phyloP scores from a whole-genome alignment of 1,140 invertebrate species.

The Elymnias hypermnestra region DNA sequence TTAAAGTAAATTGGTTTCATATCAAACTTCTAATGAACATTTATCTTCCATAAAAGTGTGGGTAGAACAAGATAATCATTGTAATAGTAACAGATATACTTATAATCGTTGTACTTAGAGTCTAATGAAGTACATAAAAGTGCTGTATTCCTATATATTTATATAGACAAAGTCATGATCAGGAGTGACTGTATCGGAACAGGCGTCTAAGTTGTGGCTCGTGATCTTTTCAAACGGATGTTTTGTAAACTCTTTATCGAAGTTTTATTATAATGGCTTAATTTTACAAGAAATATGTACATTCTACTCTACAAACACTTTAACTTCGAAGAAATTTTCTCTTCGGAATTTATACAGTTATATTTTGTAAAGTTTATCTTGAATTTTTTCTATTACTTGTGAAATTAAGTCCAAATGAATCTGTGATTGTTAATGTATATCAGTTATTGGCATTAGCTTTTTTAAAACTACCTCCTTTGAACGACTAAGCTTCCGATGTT shows the following conservation, averaged over 20 bases:
- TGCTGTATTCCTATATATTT: too few species aligned
- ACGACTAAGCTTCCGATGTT: constrained; percentile 15
- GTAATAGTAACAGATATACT: too few species aligned
- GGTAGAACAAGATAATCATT: too few species aligned
- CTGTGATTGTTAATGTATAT: constrained; percentile 26
- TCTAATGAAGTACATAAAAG: too few species aligned
- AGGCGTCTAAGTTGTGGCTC: constrained; percentile 60
- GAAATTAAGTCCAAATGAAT: constrained; percentile 16
- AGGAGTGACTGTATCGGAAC: constrained; percentile 49
- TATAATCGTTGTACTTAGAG: too few species aligned
- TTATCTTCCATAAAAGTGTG: constrained; percentile 1
- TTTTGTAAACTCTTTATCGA: constrained; percentile 49
- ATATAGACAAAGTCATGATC: too few species aligned
- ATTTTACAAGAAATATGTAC: constrained; percentile 26
- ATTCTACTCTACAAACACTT: background rate
- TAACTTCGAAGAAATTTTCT: background rate
- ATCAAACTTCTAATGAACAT: too few species aligned
- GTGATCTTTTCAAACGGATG: constrained; percentile 54
- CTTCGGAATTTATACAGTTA: background rate
- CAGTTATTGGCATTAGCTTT: constrained; percentile 24
- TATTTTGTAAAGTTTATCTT: background rate
- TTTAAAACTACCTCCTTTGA: constrained; percentile 25
- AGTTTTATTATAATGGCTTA: constrained; percentile 31
- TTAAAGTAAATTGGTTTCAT: too few species aligned
- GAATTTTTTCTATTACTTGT: constrained; percentile 6